Base-by-base conservation (phyloP, 2,797 vertebrate species). In the Chaenodraco wilsoni region DNA sequence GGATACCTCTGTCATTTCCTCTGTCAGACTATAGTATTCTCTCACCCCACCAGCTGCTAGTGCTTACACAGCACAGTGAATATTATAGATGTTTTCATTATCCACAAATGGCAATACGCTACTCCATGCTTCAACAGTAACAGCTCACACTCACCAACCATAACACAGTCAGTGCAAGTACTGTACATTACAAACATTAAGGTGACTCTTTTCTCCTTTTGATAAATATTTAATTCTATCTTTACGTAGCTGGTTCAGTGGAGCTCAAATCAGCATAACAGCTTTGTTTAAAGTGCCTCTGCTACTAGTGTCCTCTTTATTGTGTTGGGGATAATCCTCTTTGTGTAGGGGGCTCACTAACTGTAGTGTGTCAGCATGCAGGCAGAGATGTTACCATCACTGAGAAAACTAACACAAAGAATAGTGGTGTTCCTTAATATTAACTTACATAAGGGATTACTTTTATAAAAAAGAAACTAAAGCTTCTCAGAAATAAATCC, bases 61-160 rank as follows among this genome's bases (percentile, higher is more conserved):
- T 81, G 69, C 78, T 79, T 73, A 72, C 74, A 66, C 78, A 75
- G 65, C 49, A 27, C 67, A 76, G 49, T 75, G 74, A 70, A 88
- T 71, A 68, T 75, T 61, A 88, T 83, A 43, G 87, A 87, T 88
- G 81, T 72, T 67, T 70, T 84, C 69, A 83, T 86, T 83, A 87
- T 62, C 68, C 69, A 71, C 65, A 37, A 58, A 33, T 56, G 50
- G 61, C 58, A 77, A 65, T 80, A 62, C 5, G 5, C 75, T 72
- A 60, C 50, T 15, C n/a, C 52, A 21, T 10, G 65, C 62, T 71
- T 81, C 58, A 44, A 44, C 50, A 76, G 3, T 33, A 5, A 74
- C 15, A 46, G 48, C 55, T 69, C 33, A 45, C 0, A 6, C 19
- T 74, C 45, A 16, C 61, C 49, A 72, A 78, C 45, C 46, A 12